A percentile compares a stretch with the other conserved stretches of the same genome.
phyloP scores from a whole-genome alignment of 2,888 invertebrate genomes.

The Diarsia brunnea region DNA sequence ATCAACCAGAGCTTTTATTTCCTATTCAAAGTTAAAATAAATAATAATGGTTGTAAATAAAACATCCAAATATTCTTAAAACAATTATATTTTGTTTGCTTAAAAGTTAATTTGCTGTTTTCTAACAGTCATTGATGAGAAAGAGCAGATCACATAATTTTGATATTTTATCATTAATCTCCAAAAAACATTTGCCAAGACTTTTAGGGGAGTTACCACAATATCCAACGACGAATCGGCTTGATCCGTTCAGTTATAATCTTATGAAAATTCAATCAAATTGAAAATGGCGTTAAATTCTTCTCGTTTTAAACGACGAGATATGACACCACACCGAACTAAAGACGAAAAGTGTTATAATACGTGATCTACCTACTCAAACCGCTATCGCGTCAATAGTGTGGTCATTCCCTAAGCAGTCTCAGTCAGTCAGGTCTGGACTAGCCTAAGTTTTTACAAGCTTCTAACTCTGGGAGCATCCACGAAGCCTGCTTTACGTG shows the following conservation, averaged over 20 bases:
- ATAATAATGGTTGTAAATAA: not conserved
- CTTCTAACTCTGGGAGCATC: constrained; percentile 41
- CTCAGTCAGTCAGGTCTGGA: not conserved
- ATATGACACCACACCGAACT: no score
- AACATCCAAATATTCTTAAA: not conserved
- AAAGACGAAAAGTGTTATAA: no score
- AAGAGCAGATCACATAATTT: constrained; percentile 45
- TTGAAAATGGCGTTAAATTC: not conserved
- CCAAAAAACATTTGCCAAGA: not conserved
- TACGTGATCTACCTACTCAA: not conserved
- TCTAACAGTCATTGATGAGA: constrained; percentile 18
- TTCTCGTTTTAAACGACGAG: no score
- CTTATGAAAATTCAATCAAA: not conserved
- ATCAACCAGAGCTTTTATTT: not conserved
- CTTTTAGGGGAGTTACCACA: not conserved
- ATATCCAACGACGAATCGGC: not conserved
- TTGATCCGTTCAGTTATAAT: not conserved
- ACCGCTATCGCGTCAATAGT: not conserved
- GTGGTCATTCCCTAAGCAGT: not conserved
- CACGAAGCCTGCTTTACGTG: constrained; percentile 39
- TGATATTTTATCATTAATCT: constrained; percentile 6
- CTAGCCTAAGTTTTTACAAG: constrained; percentile 24
- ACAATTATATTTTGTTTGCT: constrained; percentile 16
- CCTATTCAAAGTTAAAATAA: not conserved
- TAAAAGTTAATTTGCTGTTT: constrained; percentile 20